phyloP scores from a whole-genome alignment of 2,797 vertebrate species.

The Gambelia wislizenii region DNA sequence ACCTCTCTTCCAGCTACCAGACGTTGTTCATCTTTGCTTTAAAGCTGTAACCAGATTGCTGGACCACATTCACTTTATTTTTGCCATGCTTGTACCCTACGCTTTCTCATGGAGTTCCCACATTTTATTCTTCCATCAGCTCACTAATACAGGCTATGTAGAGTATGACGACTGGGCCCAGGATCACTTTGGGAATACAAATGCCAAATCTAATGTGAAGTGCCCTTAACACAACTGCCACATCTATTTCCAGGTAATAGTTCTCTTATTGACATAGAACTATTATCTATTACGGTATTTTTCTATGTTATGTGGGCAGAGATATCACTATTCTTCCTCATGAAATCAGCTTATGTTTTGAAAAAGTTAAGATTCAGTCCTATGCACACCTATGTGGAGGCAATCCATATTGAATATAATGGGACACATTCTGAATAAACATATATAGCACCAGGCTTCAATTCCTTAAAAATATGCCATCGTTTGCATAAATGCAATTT shows the following conservation, averaged over 20 bases:
- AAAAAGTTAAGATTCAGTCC: not conserved
- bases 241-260: not conserved
- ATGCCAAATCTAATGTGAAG: not conserved
- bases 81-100: not conserved
- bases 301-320: not conserved
- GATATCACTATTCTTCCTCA: not conserved
- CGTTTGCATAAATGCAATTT: constrained; percentile 43
- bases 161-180: not conserved
- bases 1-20: too few species aligned
- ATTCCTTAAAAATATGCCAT: not conserved
- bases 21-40: too few species aligned
- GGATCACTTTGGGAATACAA: not conserved
- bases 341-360: not conserved
- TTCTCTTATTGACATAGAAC: not conserved
- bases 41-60: not conserved
- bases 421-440: not conserved
- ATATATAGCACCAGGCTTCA: not conserved
- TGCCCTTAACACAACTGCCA: not conserved
- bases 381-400: not conserved
- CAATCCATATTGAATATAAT: not conserved
- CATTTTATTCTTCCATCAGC: not conserved
- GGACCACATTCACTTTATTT: too few species aligned
- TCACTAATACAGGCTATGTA: not conserved
- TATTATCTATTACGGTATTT: not conserved
- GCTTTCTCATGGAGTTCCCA: not conserved